Base-by-base conservation (phyloP, 2,888 invertebrate genomes). In the Caenorhabditis sp. region DNA sequence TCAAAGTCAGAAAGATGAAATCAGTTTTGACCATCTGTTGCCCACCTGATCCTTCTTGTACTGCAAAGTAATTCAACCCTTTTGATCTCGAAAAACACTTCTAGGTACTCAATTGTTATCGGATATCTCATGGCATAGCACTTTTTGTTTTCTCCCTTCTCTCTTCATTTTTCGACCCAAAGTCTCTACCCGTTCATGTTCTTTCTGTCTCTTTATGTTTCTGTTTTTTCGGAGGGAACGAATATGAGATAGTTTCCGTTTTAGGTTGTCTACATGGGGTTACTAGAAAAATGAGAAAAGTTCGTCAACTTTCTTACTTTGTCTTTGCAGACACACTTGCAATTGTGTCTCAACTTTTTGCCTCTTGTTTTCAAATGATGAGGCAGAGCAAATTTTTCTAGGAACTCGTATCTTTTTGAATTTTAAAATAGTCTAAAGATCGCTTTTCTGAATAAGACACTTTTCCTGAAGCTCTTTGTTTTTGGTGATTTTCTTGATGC, bases 131-230 rank as follows among this genome's bases (percentile, higher is more conserved):
- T 63, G 63, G 24, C 41, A 44, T 6, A 63, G 49, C 63, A 51
- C 75, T 75, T 26, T 75, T 26, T 64, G 31, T 64, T 41, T 64
- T 63, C 51, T n/a, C 31, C n/a, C 22, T 51, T 38, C 41, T 44
- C 47, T 58, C 47, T 49, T 66, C 51, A 28, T 47, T 75, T 58
- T 58, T 35, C 26, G 31, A 14, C 61, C 41, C 61, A 61, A 41
- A 61, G 38, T 61, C 61, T 19, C 38, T 24, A 14, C 31, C 63
- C 44, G 63, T 63, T 63, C 61, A 35, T 38, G 12, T 44, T 44
- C 44, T 44, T 63, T 26, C 22, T 63, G 26, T 63, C 61, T n/a
- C 35, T 26, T 63, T 44, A n/a, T 63, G 24, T 64, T 44, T 63
- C 26, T 41, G 41, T 63, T 44, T 63, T 63, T 44, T 3, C 8